Evolutionary conservation across 2,797 vertebrate species (phyloP).

Genomic region (Oreochromis grahami): DNA sequence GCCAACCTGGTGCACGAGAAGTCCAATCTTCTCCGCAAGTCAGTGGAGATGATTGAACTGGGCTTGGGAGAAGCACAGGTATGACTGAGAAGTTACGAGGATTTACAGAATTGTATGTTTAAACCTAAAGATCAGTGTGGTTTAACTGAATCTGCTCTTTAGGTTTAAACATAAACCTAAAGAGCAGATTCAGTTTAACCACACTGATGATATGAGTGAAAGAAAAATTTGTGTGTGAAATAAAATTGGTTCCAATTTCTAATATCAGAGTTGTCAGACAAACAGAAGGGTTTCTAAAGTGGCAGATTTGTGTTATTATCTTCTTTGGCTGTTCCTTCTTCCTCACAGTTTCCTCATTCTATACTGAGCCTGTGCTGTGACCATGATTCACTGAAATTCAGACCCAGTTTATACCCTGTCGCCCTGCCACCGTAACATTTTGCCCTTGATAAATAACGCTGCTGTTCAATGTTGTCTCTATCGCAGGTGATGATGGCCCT

Average conservation of each 20-base stretch:
- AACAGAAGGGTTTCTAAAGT: background rate
- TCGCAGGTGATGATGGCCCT: conserved; percentile 97
- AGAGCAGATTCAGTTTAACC: background rate
- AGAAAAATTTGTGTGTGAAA: background rate
- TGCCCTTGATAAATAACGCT: background rate
- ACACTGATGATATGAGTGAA: background rate
- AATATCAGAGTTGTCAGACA: background rate
- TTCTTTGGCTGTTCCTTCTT: background rate
- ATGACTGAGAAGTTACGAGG: background rate
- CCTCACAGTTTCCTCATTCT: conserved; percentile 46
- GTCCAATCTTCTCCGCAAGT: conserved; percentile 91
- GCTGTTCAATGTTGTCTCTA: background rate
- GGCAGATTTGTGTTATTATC: background rate
- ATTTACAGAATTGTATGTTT: background rate
- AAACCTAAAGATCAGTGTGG: background rate
- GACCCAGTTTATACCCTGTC: background rate
- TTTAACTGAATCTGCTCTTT: too few species aligned
- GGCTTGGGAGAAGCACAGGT: conserved; percentile 98
- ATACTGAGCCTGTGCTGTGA: conserved; percentile 40
- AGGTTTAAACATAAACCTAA: background rate
- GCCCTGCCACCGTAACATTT: background rate
- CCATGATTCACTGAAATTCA: conserved; percentile 47
- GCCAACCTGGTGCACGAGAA: conserved; percentile 96
- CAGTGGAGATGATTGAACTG: conserved; percentile 97
- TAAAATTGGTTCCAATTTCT: background rate